Conservation (phyloP, 2,888 invertebrate species). For the Coelinius sp. region DNA sequence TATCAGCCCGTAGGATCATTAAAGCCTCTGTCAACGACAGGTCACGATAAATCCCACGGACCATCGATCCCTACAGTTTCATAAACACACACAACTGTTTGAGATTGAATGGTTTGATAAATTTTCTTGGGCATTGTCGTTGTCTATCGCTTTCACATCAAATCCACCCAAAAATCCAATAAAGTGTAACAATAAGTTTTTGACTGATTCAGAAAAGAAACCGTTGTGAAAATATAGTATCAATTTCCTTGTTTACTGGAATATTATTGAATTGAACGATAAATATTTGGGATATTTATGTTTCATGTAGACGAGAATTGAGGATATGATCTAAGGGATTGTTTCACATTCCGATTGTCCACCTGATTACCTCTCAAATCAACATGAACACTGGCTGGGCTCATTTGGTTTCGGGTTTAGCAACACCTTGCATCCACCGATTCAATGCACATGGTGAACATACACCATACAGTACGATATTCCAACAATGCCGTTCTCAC, state of each 20-base stretch:
- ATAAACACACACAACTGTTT: conserved; percentile 13
- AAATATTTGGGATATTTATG: not conserved
- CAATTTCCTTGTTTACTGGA: too few relatives aligned
- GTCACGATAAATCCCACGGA: not conserved
- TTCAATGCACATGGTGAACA: conserved; percentile 12
- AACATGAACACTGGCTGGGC: conserved; percentile 11
- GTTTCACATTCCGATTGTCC: conserved; percentile 7
- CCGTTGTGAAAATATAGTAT: not conserved
- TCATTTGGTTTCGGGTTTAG: conserved; percentile 23
- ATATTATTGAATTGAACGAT: too few relatives aligned
- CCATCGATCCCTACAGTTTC: not conserved
- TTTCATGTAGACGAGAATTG: not conserved
- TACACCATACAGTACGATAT: not conserved
- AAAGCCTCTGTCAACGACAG: not conserved
- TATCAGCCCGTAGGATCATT: conserved; percentile 1
- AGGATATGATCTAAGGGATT: not conserved
- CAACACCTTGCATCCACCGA: conserved; percentile 21
- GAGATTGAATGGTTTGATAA: not conserved
- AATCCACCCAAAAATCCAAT: not conserved
- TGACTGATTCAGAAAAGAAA: not conserved
- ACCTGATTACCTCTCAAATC: conserved; percentile 16
- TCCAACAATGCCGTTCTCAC: conserved; percentile 6
- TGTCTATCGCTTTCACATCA: not conserved
- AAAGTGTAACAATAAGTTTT: conserved; percentile 3
- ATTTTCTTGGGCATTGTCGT: not conserved